Evolutionary conservation across 2,888 invertebrate genomes (phyloP), one percentile per base, ranked within the genome.

Genomic region (Drosophila meridiana): DNA sequence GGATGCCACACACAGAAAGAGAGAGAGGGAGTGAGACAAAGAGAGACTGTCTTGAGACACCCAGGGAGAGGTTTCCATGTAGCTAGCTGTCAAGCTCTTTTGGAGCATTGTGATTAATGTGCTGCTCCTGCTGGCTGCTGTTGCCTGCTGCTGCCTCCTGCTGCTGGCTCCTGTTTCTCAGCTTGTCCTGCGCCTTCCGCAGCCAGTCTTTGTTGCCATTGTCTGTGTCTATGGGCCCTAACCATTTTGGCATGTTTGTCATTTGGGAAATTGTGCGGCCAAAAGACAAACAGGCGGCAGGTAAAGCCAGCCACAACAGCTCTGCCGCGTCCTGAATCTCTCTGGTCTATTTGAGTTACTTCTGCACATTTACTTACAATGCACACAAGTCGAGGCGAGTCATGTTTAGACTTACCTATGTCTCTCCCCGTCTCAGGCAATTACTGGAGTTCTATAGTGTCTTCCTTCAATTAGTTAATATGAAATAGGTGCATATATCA

Each of bases 181-280:
- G 47, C 60, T 68, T 30, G 57, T 65, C 59, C 65, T 62, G 30
- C 55, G 71, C 56, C 64, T 58, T 70, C 62, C 69, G 71, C 68
- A 64, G 50, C 59, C 69, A 69, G 65, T 65, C 65, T 72, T 78
- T 83, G 75, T 83, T 75, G 74, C 76, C 78, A 83, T 85, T 86
- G 90, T 85, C 88, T 82, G 70, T 74, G 55, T 55, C 28, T 40
- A 55, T 38, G 55, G 73, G 86, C 80, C 78, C 74, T 73, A 76
- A 87, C 84, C 89, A 74, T 87, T 90, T 89, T 90, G 87, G 89
- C 87, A 90, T 90, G 87, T 90, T 87, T 87, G 90, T 90, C 90
- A 87, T 87, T 87, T 90, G 85, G 89, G 90, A 87, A 90, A 90
- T 90, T 87, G 90, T 84, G 88, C 89, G 78, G 90, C 78, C 69